Percentiles rank a stretch among this genome's conserved stretches.
phyloP scores from a whole-genome alignment of 2,888 invertebrate genomes.

The Pseudanteris insignis region DNA sequence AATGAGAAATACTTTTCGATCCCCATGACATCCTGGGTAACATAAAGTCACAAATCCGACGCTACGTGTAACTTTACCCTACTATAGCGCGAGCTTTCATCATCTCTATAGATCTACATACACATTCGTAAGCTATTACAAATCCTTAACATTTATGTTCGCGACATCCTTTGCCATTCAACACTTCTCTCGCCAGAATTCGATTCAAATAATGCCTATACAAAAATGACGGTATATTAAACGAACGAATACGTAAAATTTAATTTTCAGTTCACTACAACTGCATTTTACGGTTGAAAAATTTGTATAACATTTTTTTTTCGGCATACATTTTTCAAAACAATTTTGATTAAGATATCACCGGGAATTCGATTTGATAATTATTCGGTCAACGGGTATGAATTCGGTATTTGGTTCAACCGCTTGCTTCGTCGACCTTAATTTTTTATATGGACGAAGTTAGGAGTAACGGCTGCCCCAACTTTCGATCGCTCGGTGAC shows the following conservation, averaged over 20 bases:
- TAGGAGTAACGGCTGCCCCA: too few species aligned
- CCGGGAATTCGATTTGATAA: too few species aligned
- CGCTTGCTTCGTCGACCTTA: too few species aligned
- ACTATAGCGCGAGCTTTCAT: constrained; percentile 35
- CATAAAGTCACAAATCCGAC: constrained; percentile 45
- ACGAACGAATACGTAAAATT: too few species aligned
- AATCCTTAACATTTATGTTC: constrained; percentile 28
- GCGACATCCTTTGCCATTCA: constrained; percentile 20
- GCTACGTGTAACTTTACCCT: constrained; percentile 33
- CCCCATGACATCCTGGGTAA: constrained; percentile 48
- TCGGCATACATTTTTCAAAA: too few species aligned
- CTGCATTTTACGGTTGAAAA: too few species aligned
- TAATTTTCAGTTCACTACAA: too few species aligned
- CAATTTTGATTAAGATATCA: too few species aligned
- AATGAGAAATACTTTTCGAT: constrained; percentile 66
- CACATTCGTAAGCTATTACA: constrained; percentile 34
- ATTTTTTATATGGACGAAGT: too few species aligned
- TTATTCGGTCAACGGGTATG: too few species aligned
- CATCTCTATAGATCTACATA: constrained; percentile 28
- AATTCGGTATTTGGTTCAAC: too few species aligned
- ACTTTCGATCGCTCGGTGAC: too few species aligned
- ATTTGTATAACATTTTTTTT: background rate
- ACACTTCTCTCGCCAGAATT: constrained; percentile 20
- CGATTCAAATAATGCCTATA: constrained; percentile 26
- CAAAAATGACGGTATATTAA: constrained; percentile 20